Conservation (phyloP, 2,888 invertebrate species). For the Odontocerum albicorne region DNA sequence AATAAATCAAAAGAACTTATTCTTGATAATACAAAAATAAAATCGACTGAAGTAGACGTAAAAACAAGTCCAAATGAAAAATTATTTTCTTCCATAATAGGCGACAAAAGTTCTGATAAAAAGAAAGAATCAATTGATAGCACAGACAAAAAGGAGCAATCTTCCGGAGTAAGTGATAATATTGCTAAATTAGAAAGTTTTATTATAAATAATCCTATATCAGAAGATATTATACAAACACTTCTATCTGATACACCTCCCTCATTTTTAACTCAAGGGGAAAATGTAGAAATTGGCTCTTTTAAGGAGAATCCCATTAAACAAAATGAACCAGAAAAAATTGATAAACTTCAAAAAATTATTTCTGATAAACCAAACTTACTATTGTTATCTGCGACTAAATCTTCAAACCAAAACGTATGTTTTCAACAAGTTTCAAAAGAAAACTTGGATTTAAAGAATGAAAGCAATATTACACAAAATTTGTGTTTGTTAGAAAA, state of each 20-base stretch:
- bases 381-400: too few relatives aligned
- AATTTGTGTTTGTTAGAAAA: too few relatives aligned
- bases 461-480: too few relatives aligned
- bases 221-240: slow-evolving; percentile 27
- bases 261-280: too few relatives aligned
- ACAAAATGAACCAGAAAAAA: too few relatives aligned
- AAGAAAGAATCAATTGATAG: not conserved
- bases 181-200: slow-evolving; percentile 1
- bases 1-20: not conserved
- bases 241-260: slow-evolving; percentile 15
- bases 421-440: too few relatives aligned
- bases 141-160: not conserved
- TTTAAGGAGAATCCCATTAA: too few relatives aligned
- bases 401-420: too few relatives aligned
- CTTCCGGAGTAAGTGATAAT: not conserved
- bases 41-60: not conserved
- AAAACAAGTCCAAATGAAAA: not conserved
- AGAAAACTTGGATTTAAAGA: too few relatives aligned
- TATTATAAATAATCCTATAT: slow-evolving; percentile 14
- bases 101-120: not conserved
- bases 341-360: too few relatives aligned
- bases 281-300: too few relatives aligned
- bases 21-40: not conserved
- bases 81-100: not conserved
- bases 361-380: too few relatives aligned